phyloP scores from a whole-genome alignment of 1,140 invertebrate species.

The Drosophila micromelanica region DNA sequence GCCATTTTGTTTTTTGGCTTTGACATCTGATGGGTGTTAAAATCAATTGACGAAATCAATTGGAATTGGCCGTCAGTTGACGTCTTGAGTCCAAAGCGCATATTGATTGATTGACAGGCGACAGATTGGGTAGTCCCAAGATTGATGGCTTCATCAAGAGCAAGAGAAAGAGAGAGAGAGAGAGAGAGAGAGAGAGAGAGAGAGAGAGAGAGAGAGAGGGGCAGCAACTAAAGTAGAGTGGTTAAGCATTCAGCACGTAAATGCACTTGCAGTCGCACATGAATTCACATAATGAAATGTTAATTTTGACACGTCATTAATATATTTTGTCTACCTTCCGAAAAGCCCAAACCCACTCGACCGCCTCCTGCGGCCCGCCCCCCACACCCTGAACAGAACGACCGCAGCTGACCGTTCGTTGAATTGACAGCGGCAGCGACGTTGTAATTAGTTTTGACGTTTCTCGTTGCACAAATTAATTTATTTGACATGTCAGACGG shows the following conservation, averaged over 20 bases:
- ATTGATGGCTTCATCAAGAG: constrained; percentile 59
- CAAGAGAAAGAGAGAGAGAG: neutral
- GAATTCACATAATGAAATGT: constrained; percentile 83
- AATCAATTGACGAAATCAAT: constrained; percentile 85
- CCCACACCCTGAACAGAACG: neutral
- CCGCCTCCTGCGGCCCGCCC: neutral
- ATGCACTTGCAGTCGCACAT: constrained; percentile 52
- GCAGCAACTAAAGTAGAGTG: constrained; percentile 3
- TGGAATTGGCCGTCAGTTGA: constrained; percentile 79
- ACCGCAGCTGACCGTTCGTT: constrained; percentile 35
- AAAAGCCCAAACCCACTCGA: neutral
- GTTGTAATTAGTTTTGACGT: constrained; percentile 84
- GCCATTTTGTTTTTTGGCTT: constrained; percentile 77
- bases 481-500: constrained; percentile 82
- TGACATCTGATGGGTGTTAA: constrained; percentile 82
- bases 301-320: constrained; percentile 84
- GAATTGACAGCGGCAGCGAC: constrained; percentile 62
- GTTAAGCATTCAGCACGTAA: neutral
- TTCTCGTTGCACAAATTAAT: constrained; percentile 84
- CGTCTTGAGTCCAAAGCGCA: constrained; percentile 28
- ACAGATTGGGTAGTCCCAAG: constrained; percentile 71
- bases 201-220: constrained; percentile 1
- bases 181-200: constrained; percentile 7
- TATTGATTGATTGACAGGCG: constrained; percentile 80
- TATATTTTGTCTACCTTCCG: constrained; percentile 77